Evolutionary conservation across 2,797 vertebrate species (phyloP), one percentile per base, ranked within the genome.

Genomic region (Phyllotis vaccarum): DNA sequence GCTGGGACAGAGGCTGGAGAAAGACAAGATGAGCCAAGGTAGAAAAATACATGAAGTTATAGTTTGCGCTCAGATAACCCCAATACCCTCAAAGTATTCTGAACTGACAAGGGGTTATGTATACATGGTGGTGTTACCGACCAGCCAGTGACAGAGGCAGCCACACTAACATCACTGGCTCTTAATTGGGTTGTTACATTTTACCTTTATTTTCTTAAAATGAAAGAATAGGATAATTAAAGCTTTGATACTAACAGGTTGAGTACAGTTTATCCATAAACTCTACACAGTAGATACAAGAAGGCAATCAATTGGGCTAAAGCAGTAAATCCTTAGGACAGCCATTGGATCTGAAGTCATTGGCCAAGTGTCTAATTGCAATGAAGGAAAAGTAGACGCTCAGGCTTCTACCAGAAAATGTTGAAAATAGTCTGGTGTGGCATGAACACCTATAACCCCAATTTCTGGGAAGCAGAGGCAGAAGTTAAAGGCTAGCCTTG

Each of bases 141-240:
- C 34, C 68, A 7, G 86, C 52, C 31, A 52, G 0, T 64, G 37
- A n/a, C 31, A n/a, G 0, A 54, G 60, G 34, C 29, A 87, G 34
- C 82, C 17, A 1, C 29, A 8, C 40, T 62, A 17, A 29, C 40
- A 24, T n/a, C 52, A 29, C 29, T 6, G 49, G 24, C 60, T 14
- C 0, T 74, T 62, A 11, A 29, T 79, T 76, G 40, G 58, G 54
- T 60, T 3, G 31, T 52, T 88, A 10, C 3, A 9, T 82, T 80
- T 93, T 40, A 83, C 14, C n/a, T 11, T 83, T 82, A 86, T 29
- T 54, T 70, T 54, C 34, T 52, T 43, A 86, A 94, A 92, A 34
- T 27, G 60, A 86, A 58, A 62, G 72, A n/a, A 74, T 86, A 70
- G 81, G 76, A 62, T 72, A 72, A 37, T 86, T 64, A 81, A 81